phyloP scores from a whole-genome alignment of 2,888 invertebrate species.

The Leucania comma region DNA sequence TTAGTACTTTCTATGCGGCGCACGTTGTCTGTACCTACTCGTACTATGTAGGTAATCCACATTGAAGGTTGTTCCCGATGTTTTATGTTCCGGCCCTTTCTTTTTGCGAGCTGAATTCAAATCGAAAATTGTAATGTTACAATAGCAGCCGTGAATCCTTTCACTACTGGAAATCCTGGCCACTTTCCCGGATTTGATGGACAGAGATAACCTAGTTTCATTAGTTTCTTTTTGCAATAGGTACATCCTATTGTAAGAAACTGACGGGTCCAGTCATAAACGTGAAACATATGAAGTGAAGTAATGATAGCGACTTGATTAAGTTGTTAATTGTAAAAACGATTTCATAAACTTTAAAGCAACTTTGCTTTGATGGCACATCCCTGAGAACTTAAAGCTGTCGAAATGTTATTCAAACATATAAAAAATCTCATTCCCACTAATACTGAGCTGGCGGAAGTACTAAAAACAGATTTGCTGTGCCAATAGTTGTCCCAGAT shows the following conservation, averaged over 20 bases:
- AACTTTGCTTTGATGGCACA: constrained; percentile 26
- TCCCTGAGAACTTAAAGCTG: constrained; percentile 55
- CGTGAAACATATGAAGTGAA: constrained; percentile 13
- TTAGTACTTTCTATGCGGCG: constrained; percentile 73
- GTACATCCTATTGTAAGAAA: neutral
- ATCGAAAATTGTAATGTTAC: constrained; percentile 48
- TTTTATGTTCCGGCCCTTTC: constrained; percentile 75
- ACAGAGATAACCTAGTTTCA: constrained; percentile 35
- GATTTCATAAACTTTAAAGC: constrained; percentile 24
- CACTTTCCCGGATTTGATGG: constrained; percentile 40
- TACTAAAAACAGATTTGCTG: constrained; percentile 44
- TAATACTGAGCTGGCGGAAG: constrained; percentile 34
- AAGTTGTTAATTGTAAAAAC: constrained; percentile 11
- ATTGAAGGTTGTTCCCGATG: constrained; percentile 73
- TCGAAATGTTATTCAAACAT: constrained; percentile 51
- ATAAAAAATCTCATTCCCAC: constrained; percentile 39
- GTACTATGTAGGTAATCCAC: constrained; percentile 72
- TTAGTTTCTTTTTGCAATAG: constrained; percentile 30
- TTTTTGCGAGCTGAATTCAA: constrained; percentile 75
- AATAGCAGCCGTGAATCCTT: constrained; percentile 34
- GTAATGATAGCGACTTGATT: constrained; percentile 4
- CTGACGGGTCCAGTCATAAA: neutral
- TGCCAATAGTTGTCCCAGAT: constrained; percentile 61
- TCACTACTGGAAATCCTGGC: constrained; percentile 37
- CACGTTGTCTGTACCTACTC: constrained; percentile 59